Base-by-base conservation (phyloP, 2,888 invertebrate genomes). In the Lasius platythorax region DNA sequence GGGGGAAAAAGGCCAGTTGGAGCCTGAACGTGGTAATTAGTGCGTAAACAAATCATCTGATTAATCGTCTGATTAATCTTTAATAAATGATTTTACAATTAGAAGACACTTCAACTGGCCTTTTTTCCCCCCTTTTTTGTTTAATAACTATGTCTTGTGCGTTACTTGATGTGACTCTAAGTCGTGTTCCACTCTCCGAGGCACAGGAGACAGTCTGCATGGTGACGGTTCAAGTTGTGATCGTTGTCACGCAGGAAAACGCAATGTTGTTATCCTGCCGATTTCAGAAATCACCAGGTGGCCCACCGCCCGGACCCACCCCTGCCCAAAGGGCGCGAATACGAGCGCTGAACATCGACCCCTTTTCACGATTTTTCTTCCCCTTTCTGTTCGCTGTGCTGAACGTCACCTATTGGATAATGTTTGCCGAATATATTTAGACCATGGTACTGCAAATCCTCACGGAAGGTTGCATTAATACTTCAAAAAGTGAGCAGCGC, bases 351-450 rank as follows among this genome's bases (percentile, higher is more conserved):
- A 96, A 97, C 93, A 97, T 97, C 85, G 97, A 97, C 94, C 96
- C 97, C 81, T 96, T 97, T 89, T 97, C 97, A 4, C 95, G 97
- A 64, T 96, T 97, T 75, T 96, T 97, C 91, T 97, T 97, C 93
- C 97, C 97, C 2, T 96, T 97, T 73, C 95, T 97, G 67, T 97
- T 97, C 92, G 95, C 97, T 83, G 94, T 97, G 83, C 95, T 97
- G 68, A 97, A 97, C 93, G 95, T 96, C 87, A 96, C 97, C 88
- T 97, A 97, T 93, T 97, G 97, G 97, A 96, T 97, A 91, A 96
- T 97, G 93, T 97, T 97, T 94, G 97, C 97, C 82, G 97, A 97
- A 93, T 97, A 97, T 94, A 96, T 97, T 93, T 97, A 96, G 95
- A 68, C n/a, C 9, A 50, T 64, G 18, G 28, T 40, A 53, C 28